These are phyloP conservation scores for Sebastiscus tertius DNA, from an alignment of 2,797 vertebrate genomes.

Conservation along the genomic window DNA sequence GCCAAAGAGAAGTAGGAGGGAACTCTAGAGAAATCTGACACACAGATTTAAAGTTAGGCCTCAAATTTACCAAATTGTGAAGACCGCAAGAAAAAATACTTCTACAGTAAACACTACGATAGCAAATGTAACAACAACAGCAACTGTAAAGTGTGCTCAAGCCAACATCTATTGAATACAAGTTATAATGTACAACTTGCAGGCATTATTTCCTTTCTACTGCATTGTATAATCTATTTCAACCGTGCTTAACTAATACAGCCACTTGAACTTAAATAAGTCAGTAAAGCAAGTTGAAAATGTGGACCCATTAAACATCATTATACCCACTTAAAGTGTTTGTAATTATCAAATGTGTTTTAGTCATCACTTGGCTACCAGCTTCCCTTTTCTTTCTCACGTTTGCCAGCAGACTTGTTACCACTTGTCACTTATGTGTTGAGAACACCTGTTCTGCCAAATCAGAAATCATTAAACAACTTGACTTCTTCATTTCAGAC, in stretches of 20 bases:
- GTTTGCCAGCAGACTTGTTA: constrained; percentile 25
- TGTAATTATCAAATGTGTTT: constrained; percentile 8
- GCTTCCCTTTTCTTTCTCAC: constrained; percentile 53
- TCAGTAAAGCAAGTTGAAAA: not conserved
- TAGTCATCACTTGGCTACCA: constrained; percentile 31
- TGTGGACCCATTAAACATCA: not conserved
- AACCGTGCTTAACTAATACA: not conserved
- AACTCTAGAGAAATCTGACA: not conserved
- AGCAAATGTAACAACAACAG: not conserved
- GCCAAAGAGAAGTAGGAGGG: not conserved
- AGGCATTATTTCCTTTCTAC: not conserved
- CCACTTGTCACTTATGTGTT: constrained; percentile 2
- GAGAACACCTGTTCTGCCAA: constrained; percentile 1
- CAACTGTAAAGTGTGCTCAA: not conserved
- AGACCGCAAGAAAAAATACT: not conserved
- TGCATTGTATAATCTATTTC: not conserved
- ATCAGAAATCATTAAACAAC: not conserved
- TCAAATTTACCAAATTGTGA: not conserved
- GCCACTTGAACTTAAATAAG: not conserved
- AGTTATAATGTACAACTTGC: not conserved
- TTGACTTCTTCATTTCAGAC: not conserved
- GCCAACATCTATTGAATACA: not conserved
- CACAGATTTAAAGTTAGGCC: not conserved
- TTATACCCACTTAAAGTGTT: constrained; percentile 1
- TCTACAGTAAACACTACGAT: not conserved